Percentiles rank a stretch among this genome's conserved stretches.
phyloP scores from a whole-genome alignment of 2,888 invertebrate species.

The Muschampia plurimacula region DNA sequence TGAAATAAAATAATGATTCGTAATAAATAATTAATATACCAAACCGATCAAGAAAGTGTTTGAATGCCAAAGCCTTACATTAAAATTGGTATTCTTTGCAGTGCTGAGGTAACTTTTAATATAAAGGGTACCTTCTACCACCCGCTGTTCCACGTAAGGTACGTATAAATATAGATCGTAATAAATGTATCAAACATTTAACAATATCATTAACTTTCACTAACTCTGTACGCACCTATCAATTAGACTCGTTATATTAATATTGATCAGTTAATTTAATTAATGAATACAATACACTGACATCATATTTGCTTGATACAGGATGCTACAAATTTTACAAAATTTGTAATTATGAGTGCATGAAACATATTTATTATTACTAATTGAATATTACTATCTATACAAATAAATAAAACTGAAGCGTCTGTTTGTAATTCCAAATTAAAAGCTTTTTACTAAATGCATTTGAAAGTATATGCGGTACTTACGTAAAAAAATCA shows the following conservation, averaged over 20 bases:
- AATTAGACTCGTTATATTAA: constrained; percentile 34
- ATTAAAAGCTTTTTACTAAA: too few relatives aligned
- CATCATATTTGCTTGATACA: constrained; percentile 7
- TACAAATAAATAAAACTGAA: too few relatives aligned
- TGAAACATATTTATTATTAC: too few relatives aligned
- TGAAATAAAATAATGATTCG: too few relatives aligned
- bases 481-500: too few relatives aligned
- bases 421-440: too few relatives aligned
- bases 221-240: constrained; percentile 31
- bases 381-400: too few relatives aligned
- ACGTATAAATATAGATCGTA: constrained; percentile 23
- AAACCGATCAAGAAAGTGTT: neutral
- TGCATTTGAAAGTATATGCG: too few relatives aligned
- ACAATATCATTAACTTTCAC: constrained; percentile 39
- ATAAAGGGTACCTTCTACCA: constrained; percentile 6
- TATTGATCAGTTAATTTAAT: constrained; percentile 36
- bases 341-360: neutral
- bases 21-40: too few relatives aligned
- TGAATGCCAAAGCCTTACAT: neutral
- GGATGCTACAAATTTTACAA: constrained; percentile 5
- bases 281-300: constrained; percentile 27
- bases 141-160: constrained; percentile 27
- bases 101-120: neutral
- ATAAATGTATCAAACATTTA: constrained; percentile 33
- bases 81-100: neutral